Evolutionary conservation across 53 echinoderm and acorn worm species (phyloP).

Genomic region (Temnopleurus reevesii): DNA sequence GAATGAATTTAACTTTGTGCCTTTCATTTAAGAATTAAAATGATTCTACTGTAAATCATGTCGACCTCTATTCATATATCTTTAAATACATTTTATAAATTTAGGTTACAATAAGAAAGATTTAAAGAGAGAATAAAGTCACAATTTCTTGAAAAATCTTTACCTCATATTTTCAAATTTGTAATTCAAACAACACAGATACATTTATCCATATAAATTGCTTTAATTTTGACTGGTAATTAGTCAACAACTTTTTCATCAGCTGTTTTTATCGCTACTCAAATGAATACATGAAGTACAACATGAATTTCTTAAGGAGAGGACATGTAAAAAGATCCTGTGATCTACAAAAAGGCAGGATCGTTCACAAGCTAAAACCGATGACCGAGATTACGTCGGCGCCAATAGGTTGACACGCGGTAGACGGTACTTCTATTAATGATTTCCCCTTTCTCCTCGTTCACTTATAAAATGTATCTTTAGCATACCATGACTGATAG

Average conservation of each 20-base stretch:
- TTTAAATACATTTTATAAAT: no score
- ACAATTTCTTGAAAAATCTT: no score
- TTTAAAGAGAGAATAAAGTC: no score
- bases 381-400: constrained; percentile 45
- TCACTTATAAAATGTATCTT: background rate
- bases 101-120: no score
- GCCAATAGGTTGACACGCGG: constrained; percentile 30
- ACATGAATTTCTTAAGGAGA: background rate
- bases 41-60: no score
- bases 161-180: no score
- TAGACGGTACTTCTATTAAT: constrained; percentile 52
- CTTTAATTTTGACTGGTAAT: no score
- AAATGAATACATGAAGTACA: background rate
- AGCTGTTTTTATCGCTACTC: background rate
- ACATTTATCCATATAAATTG: no score
- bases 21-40: no score
- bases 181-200: no score
- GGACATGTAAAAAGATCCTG: constrained; percentile 4
- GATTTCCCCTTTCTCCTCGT: constrained; percentile 50
- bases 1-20: no score
- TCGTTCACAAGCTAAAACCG: constrained; percentile 12
- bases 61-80: no score
- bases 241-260: constrained; percentile 12
- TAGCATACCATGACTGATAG: background rate
- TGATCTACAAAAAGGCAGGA: constrained; percentile 4